Base-by-base conservation (phyloP, 2,113 vertebrate genomes). In the Rallus limicola region DNA sequence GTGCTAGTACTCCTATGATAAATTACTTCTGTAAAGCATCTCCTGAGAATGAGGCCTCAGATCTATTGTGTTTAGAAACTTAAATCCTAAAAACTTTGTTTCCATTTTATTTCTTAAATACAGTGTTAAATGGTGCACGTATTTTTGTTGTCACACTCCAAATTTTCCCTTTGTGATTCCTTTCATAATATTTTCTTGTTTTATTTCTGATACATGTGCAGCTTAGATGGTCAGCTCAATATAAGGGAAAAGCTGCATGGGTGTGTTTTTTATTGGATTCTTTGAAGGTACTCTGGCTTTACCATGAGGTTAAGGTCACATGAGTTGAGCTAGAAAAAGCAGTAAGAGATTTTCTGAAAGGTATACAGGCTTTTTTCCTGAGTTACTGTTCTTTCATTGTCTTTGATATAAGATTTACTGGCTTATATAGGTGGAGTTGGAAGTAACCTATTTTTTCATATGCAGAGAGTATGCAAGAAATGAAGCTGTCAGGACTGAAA, bases 381-480 rank as follows among this genome's bases (percentile, higher is more conserved):
- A 17, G 5, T 88, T 74, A 14, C 48, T 92, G 0, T 40, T 2
- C 69, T 82, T 78, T 44, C 31, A 38, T 67, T 89, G 83, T 74
- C 28, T 94, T 38, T 75, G 65, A 65, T 86, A 15, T 34, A 42
- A 76, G 48, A 58, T 46, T 72, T 80, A 59, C 53, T 85, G 71
- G 70, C 52, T 89, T 40, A 64, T 67, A 3, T 67, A 84, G 86
- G 86, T 5, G 6, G 60, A 42, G 60, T 55, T 88, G 60, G 44
- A 48, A 86, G 25, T 95, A 95, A 85, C 74, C 78, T 84, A 36
- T 64, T 87, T 93, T 91, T 86, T 67, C 5, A 16, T 58, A 17
- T 72, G 63, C 82, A 69, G 78, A 29, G 46, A n/a, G 33, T 9
- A n/a, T 0, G 5, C 64, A 5, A 28, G 64, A 16, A 60, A 75